These are phyloP conservation scores for Limonius californicus DNA, from an alignment of 1,140 invertebrate species.

Conservation along the genomic window DNA sequence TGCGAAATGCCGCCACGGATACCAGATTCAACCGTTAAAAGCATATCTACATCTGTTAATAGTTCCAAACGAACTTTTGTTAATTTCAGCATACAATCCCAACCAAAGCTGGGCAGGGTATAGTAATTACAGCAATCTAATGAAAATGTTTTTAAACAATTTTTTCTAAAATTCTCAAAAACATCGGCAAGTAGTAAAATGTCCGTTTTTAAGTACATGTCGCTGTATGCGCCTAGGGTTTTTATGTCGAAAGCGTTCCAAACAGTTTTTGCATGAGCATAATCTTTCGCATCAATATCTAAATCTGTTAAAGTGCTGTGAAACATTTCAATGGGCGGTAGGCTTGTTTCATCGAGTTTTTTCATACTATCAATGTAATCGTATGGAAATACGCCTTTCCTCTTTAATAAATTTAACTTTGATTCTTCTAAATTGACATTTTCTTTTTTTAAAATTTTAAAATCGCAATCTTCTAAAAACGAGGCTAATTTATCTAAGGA, in stretches of 20 bases:
- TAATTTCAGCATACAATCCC: constrained; percentile 46
- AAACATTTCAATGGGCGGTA: constrained; percentile 28
- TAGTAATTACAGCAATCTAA: constrained; percentile 42
- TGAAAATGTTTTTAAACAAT: constrained; percentile 4
- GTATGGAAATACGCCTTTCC: constrained; percentile 36
- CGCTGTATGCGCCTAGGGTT: constrained; percentile 15
- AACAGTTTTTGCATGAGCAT: constrained; percentile 14
- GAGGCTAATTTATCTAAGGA: constrained; percentile 31
- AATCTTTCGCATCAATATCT: constrained; percentile 5
- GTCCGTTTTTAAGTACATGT: constrained; percentile 21
- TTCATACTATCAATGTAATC: constrained; percentile 30
- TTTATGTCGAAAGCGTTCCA: constrained; percentile 13
- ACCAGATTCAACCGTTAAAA: constrained; percentile 37
- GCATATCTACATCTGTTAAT: constrained; percentile 42
- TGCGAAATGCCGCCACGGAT: constrained; percentile 29
- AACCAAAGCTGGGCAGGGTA: constrained; percentile 45
- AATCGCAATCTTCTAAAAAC: constrained; percentile 20
- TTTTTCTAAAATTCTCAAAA: constrained; percentile 19
- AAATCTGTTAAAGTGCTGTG: not conserved
- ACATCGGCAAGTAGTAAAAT: constrained; percentile 17
- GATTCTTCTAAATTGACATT: too few species aligned
- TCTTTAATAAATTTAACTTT: constrained; percentile 30
- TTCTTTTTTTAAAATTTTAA: constrained; percentile 2
- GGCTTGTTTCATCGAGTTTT: constrained; percentile 31
- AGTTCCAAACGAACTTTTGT: constrained; percentile 49